These are phyloP conservation scores for Oegoconia quadripuncta DNA, from an alignment of 2,888 invertebrate species.

Conservation along the genomic window DNA sequence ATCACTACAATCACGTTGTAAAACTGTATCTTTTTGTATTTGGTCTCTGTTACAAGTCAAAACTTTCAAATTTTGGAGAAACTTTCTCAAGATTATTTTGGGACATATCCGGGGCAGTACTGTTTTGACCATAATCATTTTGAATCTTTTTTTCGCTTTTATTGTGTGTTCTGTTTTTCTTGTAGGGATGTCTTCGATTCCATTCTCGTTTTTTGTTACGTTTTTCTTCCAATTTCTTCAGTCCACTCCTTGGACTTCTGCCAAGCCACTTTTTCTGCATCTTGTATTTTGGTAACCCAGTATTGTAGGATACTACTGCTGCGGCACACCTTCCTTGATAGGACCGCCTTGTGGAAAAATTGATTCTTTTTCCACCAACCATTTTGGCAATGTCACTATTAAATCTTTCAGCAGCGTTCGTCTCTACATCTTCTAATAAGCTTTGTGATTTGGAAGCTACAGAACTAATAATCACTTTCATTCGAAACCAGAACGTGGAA, in stretches of 20 bases:
- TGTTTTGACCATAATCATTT: not conserved
- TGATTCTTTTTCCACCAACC: slow-evolving; percentile 33
- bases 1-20: not conserved
- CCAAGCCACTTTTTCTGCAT: slow-evolving; percentile 1
- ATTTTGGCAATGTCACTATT: slow-evolving; percentile 27
- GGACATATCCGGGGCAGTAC: not conserved
- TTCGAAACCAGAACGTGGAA: slow-evolving; percentile 5
- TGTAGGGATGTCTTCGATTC: not conserved
- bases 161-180: not conserved
- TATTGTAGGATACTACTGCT: slow-evolving; percentile 28
- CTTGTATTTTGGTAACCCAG: not conserved
- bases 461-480: slow-evolving; percentile 9
- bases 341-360: slow-evolving; percentile 24
- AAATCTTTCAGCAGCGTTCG: slow-evolving; percentile 28
- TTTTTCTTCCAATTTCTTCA: not conserved
- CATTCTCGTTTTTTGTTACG: no score
- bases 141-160: not conserved
- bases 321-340: slow-evolving; percentile 29
- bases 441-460: slow-evolving; percentile 4
- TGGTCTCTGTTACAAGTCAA: not conserved
- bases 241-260: not conserved
- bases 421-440: slow-evolving; percentile 22
- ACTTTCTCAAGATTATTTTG: not conserved
- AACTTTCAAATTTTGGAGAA: not conserved
- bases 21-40: not conserved